A percentile compares a stretch with the other conserved stretches of the same genome.
Evolutionary conservation across 2,888 invertebrate genomes (phyloP).

Genomic region (Lumbricus terrestris): DNA sequence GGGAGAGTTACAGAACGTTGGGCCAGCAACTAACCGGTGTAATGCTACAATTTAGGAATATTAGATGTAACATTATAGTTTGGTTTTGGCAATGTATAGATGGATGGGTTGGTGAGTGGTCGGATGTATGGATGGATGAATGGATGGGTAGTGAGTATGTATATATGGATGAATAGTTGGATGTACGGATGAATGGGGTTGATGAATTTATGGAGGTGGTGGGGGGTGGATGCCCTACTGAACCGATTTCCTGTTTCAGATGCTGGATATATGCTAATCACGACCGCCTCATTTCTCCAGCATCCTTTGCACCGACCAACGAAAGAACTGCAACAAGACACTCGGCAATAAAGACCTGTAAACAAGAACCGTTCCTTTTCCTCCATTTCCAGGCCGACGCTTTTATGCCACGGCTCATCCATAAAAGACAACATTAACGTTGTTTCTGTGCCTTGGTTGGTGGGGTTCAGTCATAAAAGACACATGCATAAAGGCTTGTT

Average conservation of each 20-base stretch:
- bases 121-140: not conserved
- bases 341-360: not conserved
- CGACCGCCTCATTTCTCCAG: not conserved
- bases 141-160: not conserved
- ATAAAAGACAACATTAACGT: not conserved
- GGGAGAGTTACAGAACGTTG: no score
- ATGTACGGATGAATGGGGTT: no score
- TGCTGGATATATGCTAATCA: not conserved
- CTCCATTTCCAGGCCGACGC: not conserved
- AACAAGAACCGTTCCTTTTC: not conserved
- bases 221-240: no score
- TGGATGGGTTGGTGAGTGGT: no score
- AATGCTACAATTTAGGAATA: no score
- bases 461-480: not conserved
- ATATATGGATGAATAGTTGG: no score
- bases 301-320: not conserved
- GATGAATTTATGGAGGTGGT: no score
- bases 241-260: not conserved
- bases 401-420: not conserved
- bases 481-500: not conserved
- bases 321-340: not conserved
- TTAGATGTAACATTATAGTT: no score
- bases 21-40: no score
- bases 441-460: constrained; percentile 3
- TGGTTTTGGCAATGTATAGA: no score